phyloP scores from a whole-genome alignment of 2,113 vertebrate genomes.

The Oncorhynchus gorbuscha region DNA sequence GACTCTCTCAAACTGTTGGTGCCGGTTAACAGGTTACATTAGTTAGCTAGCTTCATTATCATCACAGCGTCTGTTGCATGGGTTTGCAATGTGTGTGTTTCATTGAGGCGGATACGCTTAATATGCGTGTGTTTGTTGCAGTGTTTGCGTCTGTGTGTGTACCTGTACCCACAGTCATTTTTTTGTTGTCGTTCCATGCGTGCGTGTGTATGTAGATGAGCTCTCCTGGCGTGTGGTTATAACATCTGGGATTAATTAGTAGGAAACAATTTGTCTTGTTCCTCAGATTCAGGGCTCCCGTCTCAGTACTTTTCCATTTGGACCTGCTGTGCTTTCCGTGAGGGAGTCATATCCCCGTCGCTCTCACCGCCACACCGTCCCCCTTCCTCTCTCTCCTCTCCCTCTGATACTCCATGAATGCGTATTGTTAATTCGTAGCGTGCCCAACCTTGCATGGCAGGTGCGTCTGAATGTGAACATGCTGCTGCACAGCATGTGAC shows the following conservation, averaged over 20 bases:
- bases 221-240: slow-evolving; percentile 8
- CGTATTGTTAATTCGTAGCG: not conserved
- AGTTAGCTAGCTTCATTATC: slow-evolving; percentile 7
- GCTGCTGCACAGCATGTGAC: not conserved
- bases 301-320: slow-evolving; percentile 33
- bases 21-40: slow-evolving; percentile 22
- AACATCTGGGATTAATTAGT: slow-evolving; percentile 42
- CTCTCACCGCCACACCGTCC: not conserved
- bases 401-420: not conserved
- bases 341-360: not conserved
- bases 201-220: not conserved
- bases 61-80: not conserved
- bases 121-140: too few relatives aligned
- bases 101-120: too few relatives aligned
- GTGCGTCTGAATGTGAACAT: not conserved
- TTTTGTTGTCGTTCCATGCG: slow-evolving; percentile 7
- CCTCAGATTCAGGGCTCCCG: slow-evolving; percentile 24
- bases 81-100: not conserved
- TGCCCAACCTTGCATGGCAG: not conserved
- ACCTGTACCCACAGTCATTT: not conserved
- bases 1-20: slow-evolving; percentile 14
- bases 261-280: slow-evolving; percentile 46
- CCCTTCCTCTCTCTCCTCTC: not conserved
- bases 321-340: slow-evolving; percentile 7
- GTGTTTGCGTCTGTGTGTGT: not conserved